Conservation (phyloP, 1,140 invertebrate genomes). For the Oedothorax gibbosus region DNA sequence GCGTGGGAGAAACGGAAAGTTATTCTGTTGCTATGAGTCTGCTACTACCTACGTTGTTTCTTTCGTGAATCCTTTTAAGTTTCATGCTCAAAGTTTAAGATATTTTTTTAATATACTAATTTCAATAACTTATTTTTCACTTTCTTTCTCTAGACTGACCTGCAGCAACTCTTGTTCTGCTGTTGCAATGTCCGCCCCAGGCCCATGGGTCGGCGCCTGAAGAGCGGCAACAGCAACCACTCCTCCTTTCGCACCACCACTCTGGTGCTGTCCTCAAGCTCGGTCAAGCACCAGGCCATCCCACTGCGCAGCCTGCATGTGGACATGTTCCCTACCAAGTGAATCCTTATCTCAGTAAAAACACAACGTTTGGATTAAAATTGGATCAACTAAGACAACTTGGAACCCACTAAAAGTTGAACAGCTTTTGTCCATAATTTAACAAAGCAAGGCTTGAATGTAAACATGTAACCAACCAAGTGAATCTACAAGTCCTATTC, state of each 20-base stretch:
- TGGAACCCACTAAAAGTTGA: no score
- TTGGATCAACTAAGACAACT: no score
- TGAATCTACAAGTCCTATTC: no score
- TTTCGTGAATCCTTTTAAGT: no score
- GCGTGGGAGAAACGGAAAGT: no score
- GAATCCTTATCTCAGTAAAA: background rate
- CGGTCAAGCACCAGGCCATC: conserved; percentile 8
- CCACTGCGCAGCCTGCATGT: conserved; percentile 40
- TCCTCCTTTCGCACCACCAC: conserved; percentile 41
- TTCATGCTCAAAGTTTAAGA: no score
- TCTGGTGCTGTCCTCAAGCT: conserved; percentile 27
- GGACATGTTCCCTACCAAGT: conserved; percentile 36
- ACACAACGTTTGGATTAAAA: no score
- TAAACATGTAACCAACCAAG: no score
- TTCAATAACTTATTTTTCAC: background rate
- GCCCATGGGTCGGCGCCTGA: conserved; percentile 10
- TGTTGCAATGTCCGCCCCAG: conserved; percentile 27
- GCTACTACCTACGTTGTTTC: no score
- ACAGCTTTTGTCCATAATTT: no score
- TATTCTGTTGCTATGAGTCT: no score
- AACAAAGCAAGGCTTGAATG: conserved; percentile 12
- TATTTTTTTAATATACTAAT: no score
- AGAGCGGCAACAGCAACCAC: conserved; percentile 38
- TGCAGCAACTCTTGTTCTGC: conserved; percentile 45
- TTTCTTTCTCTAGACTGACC: conserved; percentile 24